A percentile compares a stretch with the other conserved stretches of the same genome.
These are phyloP conservation scores for Mesitornis unicolor DNA, from an alignment of 2,113 vertebrate genomes.

Conservation along the genomic window DNA sequence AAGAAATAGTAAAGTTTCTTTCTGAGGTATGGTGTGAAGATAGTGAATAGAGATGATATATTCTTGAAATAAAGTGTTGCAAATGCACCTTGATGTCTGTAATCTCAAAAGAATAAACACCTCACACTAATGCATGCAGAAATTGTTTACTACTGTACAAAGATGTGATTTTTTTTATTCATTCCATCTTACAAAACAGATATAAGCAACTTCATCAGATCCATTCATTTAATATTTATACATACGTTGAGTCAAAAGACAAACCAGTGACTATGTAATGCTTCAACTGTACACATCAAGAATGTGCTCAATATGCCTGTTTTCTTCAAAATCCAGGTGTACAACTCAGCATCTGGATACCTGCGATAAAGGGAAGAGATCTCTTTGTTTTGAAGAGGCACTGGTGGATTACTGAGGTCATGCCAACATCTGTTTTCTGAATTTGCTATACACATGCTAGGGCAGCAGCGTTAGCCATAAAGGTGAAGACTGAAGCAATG, in stretches of 20 bases:
- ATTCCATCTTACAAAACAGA: background rate
- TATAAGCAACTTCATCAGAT: background rate
- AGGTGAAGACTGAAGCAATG: background rate
- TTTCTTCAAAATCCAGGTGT: background rate
- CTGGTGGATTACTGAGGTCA: background rate
- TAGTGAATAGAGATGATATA: background rate
- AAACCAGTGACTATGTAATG: background rate
- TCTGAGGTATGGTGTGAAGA: background rate
- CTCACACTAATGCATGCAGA: background rate
- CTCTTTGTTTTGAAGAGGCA: background rate
- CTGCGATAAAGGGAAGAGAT: background rate
- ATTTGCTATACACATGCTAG: background rate
- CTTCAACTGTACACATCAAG: background rate
- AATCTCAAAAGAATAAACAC: background rate
- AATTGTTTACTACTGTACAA: slow-evolving; percentile 26
- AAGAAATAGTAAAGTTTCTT: background rate
- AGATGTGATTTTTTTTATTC: background rate
- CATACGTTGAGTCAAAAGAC: background rate
- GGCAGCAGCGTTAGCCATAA: background rate
- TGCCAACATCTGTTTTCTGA: background rate
- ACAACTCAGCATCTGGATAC: background rate
- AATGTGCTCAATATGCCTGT: background rate
- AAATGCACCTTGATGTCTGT: slow-evolving; percentile 14
- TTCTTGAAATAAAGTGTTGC: background rate
- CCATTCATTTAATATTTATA: slow-evolving; percentile 27